These are phyloP conservation scores for Vombatus ursinus DNA, from an alignment of 2,113 vertebrate genomes.

Conservation along the genomic window DNA sequence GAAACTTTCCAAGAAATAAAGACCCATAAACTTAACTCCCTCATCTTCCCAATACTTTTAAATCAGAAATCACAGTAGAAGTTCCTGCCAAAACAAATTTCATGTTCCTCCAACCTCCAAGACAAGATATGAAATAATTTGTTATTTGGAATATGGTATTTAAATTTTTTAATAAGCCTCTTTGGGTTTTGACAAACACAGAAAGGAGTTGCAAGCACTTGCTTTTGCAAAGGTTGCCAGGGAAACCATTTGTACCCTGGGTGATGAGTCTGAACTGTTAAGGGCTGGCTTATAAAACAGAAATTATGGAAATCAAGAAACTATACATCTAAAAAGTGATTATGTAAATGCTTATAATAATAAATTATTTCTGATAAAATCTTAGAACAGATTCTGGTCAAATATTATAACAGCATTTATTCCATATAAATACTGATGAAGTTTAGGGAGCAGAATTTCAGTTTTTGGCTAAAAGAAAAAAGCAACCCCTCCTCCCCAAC, in stretches of 20 bases:
- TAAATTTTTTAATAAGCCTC: slow-evolving; percentile 66
- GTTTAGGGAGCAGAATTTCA: background rate
- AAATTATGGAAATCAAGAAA: slow-evolving; percentile 65
- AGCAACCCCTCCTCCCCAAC: background rate
- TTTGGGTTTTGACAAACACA: slow-evolving; percentile 70
- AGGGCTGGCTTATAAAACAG: slow-evolving; percentile 64
- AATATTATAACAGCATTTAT: slow-evolving; percentile 32
- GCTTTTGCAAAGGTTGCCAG: slow-evolving; percentile 79
- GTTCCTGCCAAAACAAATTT: slow-evolving; percentile 23
- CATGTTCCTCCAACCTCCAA: slow-evolving; percentile 52
- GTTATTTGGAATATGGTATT: slow-evolving; percentile 49
- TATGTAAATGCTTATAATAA: slow-evolving; percentile 37
- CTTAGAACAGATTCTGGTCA: background rate
- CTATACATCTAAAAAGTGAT: slow-evolving; percentile 49
- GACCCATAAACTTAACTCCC: background rate
- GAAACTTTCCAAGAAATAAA: background rate
- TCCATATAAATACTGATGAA: background rate
- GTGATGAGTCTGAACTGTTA: slow-evolving; percentile 69
- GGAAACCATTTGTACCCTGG: slow-evolving; percentile 78
- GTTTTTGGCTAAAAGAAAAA: background rate
- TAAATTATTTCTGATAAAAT: slow-evolving; percentile 42
- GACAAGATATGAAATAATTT: slow-evolving; percentile 55
- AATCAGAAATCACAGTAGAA: slow-evolving; percentile 8
- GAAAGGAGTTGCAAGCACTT: slow-evolving; percentile 64
- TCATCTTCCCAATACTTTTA: slow-evolving; percentile 14